Evolutionary conservation across 2,113 vertebrate genomes (phyloP).

Genomic region (Phocoena sinus): DNA sequence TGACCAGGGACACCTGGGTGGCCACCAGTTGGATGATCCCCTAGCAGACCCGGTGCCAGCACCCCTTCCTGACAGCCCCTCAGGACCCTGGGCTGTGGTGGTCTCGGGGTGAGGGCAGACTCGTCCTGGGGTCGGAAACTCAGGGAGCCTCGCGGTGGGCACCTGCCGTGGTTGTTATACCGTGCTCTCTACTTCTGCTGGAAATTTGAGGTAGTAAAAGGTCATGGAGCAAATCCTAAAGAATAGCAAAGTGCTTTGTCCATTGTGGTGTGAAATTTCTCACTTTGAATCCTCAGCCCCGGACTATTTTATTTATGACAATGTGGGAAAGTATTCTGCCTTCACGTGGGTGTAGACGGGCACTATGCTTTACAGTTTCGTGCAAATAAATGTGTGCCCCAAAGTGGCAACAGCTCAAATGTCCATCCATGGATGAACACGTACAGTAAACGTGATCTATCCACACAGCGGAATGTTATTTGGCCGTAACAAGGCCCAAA

Average conservation of each 20-base stretch:
- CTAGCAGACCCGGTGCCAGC: neutral
- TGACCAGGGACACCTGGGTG: neutral
- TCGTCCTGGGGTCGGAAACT: rapidly evolving
- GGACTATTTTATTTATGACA: neutral
- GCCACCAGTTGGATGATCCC: neutral
- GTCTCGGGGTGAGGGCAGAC: neutral
- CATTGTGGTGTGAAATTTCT: neutral
- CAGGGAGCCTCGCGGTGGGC: rapidly evolving
- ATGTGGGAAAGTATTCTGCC: neutral
- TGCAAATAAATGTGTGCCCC: neutral
- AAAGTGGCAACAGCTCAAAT: too few relatives aligned
- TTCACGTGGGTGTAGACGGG: rapidly evolving
- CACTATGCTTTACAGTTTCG: neutral
- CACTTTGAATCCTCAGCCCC: neutral
- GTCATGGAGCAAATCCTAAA: neutral
- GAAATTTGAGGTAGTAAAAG: neutral
- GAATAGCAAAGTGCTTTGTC: neutral
- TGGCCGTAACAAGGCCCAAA: rapidly evolving
- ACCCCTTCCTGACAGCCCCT: too few relatives aligned
- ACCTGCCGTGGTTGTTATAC: rapidly evolving
- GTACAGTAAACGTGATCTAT: rapidly evolving
- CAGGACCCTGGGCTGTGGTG: neutral
- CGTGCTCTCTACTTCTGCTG: neutral
- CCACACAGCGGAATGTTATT: too few relatives aligned
- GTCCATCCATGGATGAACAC: neutral